Percentiles rank a stretch among this genome's conserved stretches.
Evolutionary conservation across 1,140 invertebrate genomes (phyloP).

Genomic region (Nixonia krombeini): DNA sequence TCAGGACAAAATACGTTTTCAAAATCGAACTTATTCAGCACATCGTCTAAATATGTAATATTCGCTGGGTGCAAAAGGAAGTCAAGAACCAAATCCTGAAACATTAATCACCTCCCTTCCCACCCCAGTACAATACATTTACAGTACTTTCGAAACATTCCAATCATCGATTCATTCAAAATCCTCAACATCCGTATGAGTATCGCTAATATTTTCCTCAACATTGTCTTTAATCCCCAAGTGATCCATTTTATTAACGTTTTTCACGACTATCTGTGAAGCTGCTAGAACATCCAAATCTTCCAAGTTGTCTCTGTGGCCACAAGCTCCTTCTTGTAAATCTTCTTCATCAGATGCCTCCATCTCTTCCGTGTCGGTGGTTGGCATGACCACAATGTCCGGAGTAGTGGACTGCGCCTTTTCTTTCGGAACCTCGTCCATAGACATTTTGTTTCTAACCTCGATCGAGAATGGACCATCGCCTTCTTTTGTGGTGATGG

Average conservation of each 20-base stretch:
- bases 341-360: slow-evolving; percentile 62
- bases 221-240: slow-evolving; percentile 32
- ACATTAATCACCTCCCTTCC: too few species aligned
- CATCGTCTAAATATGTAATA: too few species aligned
- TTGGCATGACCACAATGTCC: slow-evolving; percentile 50
- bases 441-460: slow-evolving; percentile 62
- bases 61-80: too few species aligned
- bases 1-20: too few species aligned
- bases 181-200: slow-evolving; percentile 66
- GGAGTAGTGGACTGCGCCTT: slow-evolving; percentile 13
- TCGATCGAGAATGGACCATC: slow-evolving; percentile 68
- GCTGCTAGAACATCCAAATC: slow-evolving; percentile 55
- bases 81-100: too few species aligned
- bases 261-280: slow-evolving; percentile 65
- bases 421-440: slow-evolving; percentile 32
- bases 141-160: too few species aligned
- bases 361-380: slow-evolving; percentile 67
- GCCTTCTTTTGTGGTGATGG: slow-evolving; percentile 67
- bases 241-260: slow-evolving; percentile 60
- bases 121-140: too few species aligned
- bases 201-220: slow-evolving; percentile 55
- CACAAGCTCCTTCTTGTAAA: slow-evolving; percentile 48
- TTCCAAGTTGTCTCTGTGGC: slow-evolving; percentile 39
- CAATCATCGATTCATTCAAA: slow-evolving; percentile 54
- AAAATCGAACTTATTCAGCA: too few species aligned